phyloP scores from a whole-genome alignment of 2,888 invertebrate species.

The Limnephilus lunatus region DNA sequence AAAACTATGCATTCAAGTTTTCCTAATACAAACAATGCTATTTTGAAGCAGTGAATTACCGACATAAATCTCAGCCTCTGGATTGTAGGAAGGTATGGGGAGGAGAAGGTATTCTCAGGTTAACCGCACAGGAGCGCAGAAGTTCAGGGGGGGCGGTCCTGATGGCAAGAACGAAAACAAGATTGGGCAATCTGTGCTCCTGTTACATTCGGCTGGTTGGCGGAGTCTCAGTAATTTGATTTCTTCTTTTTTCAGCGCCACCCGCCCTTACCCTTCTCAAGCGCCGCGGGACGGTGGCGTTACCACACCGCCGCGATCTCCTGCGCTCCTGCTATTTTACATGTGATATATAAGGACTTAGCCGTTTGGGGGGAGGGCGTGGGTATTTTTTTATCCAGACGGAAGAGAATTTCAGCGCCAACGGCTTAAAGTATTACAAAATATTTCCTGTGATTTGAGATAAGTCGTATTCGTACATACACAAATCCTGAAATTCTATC shows the following conservation, averaged over 20 bases:
- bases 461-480: slow-evolving; percentile 57
- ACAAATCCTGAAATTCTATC: slow-evolving; percentile 54
- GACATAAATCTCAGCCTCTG: slow-evolving; percentile 55
- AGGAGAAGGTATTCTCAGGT: slow-evolving; percentile 51
- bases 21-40: slow-evolving; percentile 56
- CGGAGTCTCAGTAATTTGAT: slow-evolving; percentile 63
- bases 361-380: slow-evolving; percentile 29
- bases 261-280: slow-evolving; percentile 51
- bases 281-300: slow-evolving; percentile 49
- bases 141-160: slow-evolving; percentile 44
- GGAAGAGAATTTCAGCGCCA: slow-evolving; percentile 51
- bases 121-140: slow-evolving; percentile 53
- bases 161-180: slow-evolving; percentile 62
- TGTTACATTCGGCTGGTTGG: slow-evolving; percentile 58
- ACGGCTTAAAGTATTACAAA: slow-evolving; percentile 65
- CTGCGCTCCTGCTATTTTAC: slow-evolving; percentile 49
- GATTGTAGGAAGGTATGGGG: slow-evolving; percentile 4
- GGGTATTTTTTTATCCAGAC: slow-evolving; percentile 43
- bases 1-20: slow-evolving; percentile 54
- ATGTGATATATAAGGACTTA: slow-evolving; percentile 50
- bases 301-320: slow-evolving; percentile 49
- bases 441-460: slow-evolving; percentile 64
- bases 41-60: slow-evolving; percentile 56
- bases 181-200: slow-evolving; percentile 64
- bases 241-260: slow-evolving; percentile 59